Base-by-base conservation (phyloP, 2,797 vertebrate species). In the Sebastes melanostomus region DNA sequence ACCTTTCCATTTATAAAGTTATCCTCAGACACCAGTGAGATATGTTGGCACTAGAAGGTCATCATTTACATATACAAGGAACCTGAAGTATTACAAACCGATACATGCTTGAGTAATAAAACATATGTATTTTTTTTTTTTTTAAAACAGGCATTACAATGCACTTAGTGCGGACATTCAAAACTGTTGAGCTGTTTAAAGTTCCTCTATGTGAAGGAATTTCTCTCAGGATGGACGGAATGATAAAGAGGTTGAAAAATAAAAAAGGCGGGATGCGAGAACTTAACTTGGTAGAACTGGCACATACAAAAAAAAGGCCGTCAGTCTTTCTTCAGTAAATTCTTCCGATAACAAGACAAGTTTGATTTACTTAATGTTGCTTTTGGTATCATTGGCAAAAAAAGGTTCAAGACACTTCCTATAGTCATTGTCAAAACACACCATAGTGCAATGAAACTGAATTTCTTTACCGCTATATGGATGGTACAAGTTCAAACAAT, bases 161-260 rank as follows among this genome's bases (percentile, higher is more conserved):
- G 94, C 95, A 95, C 95, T 95, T 95, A 92, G 94, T 95, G 93
- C 94, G 86, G 92, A 95, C 95, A 95, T 96, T 96, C 95, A 95
- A 92, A 96, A 94, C 89, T 92, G 91, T 92, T 93, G 88, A 95
- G 87, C 83, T 90, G 89, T 93, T 92, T 86, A 88, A 89, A 92
- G 91, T 94, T 94, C 90, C 92, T 94, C 85, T 83, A 90, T 85
- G 86, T 84, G 75, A 87, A 86, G 82, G 86, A 88, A 86, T 83
- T 89, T 90, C 78, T 91, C 72, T 90, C 83, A 83, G 77, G 87
- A 86, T 85, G 87, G 93, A 93, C 83, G 85, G 89, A 93, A 91
- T 86, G 82, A 88, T 76, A 75, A 65, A 86, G 60, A 88, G 66
- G 80, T 79, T 42, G 30, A 90, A 88, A 85, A 55, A 55, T 36